Base-by-base conservation (phyloP, 2,797 vertebrate genomes). In the Sphenopsis melanotis region DNA sequence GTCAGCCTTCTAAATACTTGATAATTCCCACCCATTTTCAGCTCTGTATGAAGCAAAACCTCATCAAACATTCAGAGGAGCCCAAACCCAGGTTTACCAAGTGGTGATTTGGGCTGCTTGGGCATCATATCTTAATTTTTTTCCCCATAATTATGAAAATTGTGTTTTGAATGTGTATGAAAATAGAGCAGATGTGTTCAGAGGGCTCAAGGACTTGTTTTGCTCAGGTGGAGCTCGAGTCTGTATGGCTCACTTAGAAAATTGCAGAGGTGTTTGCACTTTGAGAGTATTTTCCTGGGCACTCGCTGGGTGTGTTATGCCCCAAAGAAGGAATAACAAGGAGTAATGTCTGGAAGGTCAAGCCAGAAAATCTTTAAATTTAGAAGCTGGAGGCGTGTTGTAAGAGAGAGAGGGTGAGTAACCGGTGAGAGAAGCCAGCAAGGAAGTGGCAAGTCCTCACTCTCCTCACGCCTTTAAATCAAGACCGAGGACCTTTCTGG, bases 281-380 rank as follows among this genome's bases (percentile, higher is more conserved):
- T 69, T 3, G 8, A 44, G 89, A 70, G 30, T 81, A 6, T 95
- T 93, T 87, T 94, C 69, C 78, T 93, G 92, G 75, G 83, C 94
- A 69, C 87, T 84, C 4, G 4, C 64, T 82, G 85, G 83, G 66
- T 70, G 94, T 81, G 85, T 94, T 92, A 20, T 89, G 39, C 84
- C 92, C 81, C 78, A 47, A n/a, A 71, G 87, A 85, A 89, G 89
- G 49, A 93, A 83, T 41, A 95, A 94, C 92, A 92, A 95, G 91
- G 29, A 65, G 90, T 95, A 75, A 94, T 59, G 89, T 93, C 96
- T 96, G 94, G 78, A 53, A 61, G 92, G 87, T 88, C 71, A 89
- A 72, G 93, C 90, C 93, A 94, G 89, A 85, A 90, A 91, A 78
- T 6, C 76, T 85, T 68, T 81, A 89, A 86, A 90, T 95, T 83